Conservation (phyloP, 2,888 invertebrate species). For the Xestia xanthographa region DNA sequence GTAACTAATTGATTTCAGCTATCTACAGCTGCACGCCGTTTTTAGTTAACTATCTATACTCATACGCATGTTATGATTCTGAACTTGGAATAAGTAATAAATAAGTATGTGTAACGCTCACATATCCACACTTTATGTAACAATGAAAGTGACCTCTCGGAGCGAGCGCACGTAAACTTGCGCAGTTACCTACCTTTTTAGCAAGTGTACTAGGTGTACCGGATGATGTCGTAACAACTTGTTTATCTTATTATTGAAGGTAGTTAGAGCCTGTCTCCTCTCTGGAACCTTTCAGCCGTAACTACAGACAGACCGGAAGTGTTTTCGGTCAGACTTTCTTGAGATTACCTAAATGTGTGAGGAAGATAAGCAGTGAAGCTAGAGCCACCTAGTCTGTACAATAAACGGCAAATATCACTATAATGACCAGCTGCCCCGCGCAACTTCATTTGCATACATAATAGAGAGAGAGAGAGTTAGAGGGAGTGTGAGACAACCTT, state of each 20-base stretch:
- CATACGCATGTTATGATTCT: conserved; percentile 23
- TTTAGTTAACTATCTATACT: neutral
- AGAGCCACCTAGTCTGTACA: too few species aligned
- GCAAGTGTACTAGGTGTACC: conserved; percentile 44
- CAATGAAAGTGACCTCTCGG: conserved; percentile 70
- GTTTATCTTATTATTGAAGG: conserved; percentile 47
- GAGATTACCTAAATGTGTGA: neutral
- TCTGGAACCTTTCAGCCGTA: conserved; percentile 35
- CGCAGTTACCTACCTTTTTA: conserved; percentile 61
- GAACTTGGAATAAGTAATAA: conserved; percentile 55
- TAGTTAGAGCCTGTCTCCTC: conserved; percentile 30
- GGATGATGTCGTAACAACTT: conserved; percentile 45
- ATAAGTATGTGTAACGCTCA: conserved; percentile 51
- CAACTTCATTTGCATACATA: too few species aligned
- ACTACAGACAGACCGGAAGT: neutral
- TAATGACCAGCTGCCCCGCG: too few species aligned
- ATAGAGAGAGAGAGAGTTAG: too few species aligned
- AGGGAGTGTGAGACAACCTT: too few species aligned
- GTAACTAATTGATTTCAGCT: neutral
- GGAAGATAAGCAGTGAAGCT: neutral
- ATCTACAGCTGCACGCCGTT: neutral
- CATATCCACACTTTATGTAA: conserved; percentile 67
- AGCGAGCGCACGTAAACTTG: conserved; percentile 66
- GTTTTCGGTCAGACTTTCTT: conserved; percentile 5
- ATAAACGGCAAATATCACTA: too few species aligned